Base-by-base conservation (phyloP, 2,797 vertebrate species). In the Sebastes umbrosus region DNA sequence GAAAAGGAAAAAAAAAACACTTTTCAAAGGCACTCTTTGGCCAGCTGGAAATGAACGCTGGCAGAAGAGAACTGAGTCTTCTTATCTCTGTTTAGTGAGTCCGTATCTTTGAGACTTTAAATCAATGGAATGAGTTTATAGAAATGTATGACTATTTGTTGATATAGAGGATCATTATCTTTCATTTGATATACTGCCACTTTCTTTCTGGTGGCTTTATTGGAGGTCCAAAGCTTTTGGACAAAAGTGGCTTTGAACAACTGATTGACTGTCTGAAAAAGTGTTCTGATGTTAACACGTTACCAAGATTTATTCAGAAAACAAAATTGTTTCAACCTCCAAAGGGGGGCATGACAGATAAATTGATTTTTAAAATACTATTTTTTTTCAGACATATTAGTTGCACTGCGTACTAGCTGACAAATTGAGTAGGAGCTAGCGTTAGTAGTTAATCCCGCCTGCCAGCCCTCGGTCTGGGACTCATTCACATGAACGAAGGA, bases 11-110 rank as follows among this genome's bases (percentile, higher is more conserved):
- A 64, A 77, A 64, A 79, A 90, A 66, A 69, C 62, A 36, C 74
- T 67, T 92, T 91, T 90, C 82, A 84, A 89, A 92, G 85, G 85
- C 63, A 20, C 39, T 74, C 34, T 13, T 65, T 50, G 72, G 74
- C 64, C 69, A 39, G 67, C 74, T 88, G 60, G 78, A 90, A 88
- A 87, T 84, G 64, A 88, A 84, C 43, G 39, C 32, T 31, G 60
- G 27, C 67, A 57, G n/a, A 65, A 70, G 65, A 81, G 58, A 75
- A 24, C 58, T 59, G 55, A 85, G 70, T 79, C 73, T 36, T 80
- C 22, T 62, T 6, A 13, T 72, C 32, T 72, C n/a, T 43, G 43
- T 73, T 75, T 4, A 36, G 62, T 25, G 6, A n/a, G 18, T 55
- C 13, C 29, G 22, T 39, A 39, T 69, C 54, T 77, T 27, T 46